Conservation (phyloP, 2,113 vertebrate species). For the Sminthopsis crassicaudata region DNA sequence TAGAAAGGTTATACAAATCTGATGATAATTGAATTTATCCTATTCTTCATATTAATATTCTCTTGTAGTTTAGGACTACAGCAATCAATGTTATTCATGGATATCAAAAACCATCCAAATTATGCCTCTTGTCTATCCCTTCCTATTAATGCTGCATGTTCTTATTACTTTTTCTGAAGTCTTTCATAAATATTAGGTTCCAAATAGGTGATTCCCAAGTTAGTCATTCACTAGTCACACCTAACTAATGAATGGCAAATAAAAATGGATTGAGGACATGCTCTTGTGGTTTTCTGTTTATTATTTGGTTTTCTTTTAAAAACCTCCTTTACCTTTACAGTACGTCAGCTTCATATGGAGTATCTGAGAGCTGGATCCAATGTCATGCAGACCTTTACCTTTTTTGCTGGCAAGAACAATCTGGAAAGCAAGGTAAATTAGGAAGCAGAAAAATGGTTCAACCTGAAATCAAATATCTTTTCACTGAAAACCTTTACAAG, state of each 20-base stretch:
- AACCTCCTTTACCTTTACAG: constrained; percentile 81
- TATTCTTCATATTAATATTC: background rate
- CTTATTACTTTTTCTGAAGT: background rate
- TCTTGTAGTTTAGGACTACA: background rate
- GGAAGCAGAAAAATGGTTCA: constrained; percentile 75
- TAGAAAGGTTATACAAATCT: background rate
- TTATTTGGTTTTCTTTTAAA: constrained; percentile 17
- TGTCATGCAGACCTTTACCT: constrained; percentile 96
- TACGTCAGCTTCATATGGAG: constrained; percentile 95
- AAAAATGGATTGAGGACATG: background rate
- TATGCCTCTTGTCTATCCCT: background rate
- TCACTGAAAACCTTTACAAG: background rate
- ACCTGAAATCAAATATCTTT: constrained; percentile 81
- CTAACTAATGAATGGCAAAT: background rate
- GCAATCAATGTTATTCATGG: background rate
- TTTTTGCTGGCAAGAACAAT: constrained; percentile 96
- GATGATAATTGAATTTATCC: background rate
- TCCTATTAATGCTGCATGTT: background rate
- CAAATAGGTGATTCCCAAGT: background rate
- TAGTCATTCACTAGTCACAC: no score
- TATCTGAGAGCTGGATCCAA: constrained; percentile 93
- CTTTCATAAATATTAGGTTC: constrained; percentile 8
- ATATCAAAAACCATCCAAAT: background rate
- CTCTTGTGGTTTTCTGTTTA: constrained; percentile 14
- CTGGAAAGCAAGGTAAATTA: constrained; percentile 92